phyloP scores from a whole-genome alignment of 2,797 vertebrate genomes.

The Limosa lapponica region DNA sequence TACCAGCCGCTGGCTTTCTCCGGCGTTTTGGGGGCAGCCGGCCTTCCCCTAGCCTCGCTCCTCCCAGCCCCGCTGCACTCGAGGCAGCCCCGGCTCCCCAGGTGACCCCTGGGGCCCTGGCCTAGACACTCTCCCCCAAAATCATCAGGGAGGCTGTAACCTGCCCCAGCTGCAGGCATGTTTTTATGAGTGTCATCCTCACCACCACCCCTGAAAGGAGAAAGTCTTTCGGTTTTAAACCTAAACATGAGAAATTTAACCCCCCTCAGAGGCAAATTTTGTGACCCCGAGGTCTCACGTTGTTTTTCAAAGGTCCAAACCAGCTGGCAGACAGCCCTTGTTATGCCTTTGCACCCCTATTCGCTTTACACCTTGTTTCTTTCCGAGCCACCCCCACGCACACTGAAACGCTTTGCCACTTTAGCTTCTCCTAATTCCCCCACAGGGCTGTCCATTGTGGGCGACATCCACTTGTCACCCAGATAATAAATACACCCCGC shows the following conservation, averaged over 20 bases:
- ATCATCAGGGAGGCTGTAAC: background rate
- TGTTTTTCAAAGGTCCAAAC: background rate
- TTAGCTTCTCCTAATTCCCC: background rate
- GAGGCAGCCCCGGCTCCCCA: rapidly evolving
- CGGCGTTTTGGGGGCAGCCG: background rate
- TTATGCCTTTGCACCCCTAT: rapidly evolving
- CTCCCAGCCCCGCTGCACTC: background rate
- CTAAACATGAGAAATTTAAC: background rate
- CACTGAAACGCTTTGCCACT: background rate
- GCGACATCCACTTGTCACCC: background rate
- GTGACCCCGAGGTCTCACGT: background rate
- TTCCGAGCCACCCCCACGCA: background rate
- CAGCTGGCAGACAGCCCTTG: background rate
- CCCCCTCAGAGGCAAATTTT: background rate
- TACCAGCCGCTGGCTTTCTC: background rate
- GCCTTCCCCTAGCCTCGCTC: background rate
- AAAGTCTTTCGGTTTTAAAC: background rate
- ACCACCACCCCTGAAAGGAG: background rate
- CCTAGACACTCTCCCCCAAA: background rate
- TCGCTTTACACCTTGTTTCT: background rate
- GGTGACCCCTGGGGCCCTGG: background rate
- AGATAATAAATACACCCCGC: background rate
- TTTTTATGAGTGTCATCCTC: background rate
- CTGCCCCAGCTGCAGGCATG: background rate
- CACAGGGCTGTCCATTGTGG: background rate